These are phyloP conservation scores for Camponotus pennsylvanicus DNA, from an alignment of 1,140 invertebrate species.

Conservation along the genomic window DNA sequence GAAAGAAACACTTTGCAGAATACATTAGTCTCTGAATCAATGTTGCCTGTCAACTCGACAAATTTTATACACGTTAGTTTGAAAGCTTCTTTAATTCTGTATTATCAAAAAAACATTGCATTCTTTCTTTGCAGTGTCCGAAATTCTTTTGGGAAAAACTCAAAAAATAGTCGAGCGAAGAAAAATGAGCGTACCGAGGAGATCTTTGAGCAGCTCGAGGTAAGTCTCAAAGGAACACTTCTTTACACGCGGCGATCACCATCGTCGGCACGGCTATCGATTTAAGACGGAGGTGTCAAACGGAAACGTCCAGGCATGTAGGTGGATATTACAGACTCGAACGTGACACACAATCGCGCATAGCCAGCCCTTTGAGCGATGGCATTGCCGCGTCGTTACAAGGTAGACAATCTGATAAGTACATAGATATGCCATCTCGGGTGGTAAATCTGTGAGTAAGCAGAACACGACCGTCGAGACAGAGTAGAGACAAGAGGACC, in stretches of 20 bases:
- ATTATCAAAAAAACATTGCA: neutral
- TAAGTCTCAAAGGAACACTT: constrained; percentile 48
- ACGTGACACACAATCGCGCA: constrained; percentile 19
- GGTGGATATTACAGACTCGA: constrained; percentile 22
- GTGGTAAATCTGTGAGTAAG: constrained; percentile 59
- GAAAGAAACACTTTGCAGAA: too few species aligned
- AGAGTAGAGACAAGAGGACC: neutral
- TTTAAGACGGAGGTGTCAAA: constrained; percentile 19
- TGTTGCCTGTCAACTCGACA: too few species aligned
- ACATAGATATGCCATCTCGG: constrained; percentile 59
- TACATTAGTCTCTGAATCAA: too few species aligned
- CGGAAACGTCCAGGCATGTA: constrained; percentile 20
- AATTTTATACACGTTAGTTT: neutral
- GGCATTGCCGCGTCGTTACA: constrained; percentile 46
- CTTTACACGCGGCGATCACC: constrained; percentile 5
- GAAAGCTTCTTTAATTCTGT: neutral
- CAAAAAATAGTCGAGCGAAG: neutral
- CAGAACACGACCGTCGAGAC: constrained; percentile 32
- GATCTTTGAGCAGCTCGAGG: neutral
- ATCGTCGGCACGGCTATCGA: constrained; percentile 43
- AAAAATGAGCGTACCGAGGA: neutral
- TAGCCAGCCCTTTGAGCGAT: constrained; percentile 35
- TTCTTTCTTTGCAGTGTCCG: too few species aligned
- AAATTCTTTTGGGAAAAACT: neutral
- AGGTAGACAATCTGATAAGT: constrained; percentile 60